These are phyloP conservation scores for Drosophila peninsularis DNA, from an alignment of 2,888 invertebrate genomes.

Conservation along the genomic window DNA sequence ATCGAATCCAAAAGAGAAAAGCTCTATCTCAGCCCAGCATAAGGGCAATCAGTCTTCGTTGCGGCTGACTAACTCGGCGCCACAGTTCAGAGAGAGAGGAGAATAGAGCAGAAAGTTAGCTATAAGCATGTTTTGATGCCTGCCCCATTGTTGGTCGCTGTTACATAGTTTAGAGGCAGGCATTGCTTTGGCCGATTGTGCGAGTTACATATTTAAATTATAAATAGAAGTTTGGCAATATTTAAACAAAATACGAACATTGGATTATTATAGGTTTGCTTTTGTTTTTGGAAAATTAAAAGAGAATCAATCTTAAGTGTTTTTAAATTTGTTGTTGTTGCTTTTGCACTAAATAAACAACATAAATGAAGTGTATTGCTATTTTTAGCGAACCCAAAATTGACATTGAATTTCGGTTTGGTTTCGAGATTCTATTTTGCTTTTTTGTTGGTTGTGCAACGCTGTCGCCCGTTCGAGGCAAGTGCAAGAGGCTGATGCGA, in stretches of 20 bases:
- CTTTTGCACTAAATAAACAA: conserved; percentile 64
- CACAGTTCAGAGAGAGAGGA: conserved; percentile 26
- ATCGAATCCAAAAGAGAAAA: too few relatives aligned
- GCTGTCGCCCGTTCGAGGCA: conserved; percentile 39
- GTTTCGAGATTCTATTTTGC: conserved; percentile 22
- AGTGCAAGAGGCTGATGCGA: conserved; percentile 55
- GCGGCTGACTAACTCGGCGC: not conserved
- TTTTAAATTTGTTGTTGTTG: conserved; percentile 23
- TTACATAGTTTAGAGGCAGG: conserved; percentile 51
- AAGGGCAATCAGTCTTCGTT: conserved; percentile 47
- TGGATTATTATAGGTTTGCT: conserved; percentile 8
- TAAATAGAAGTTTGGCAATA: conserved; percentile 53
- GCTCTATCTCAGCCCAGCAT: too few relatives aligned
- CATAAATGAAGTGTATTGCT: conserved; percentile 65
- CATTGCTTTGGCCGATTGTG: conserved; percentile 21
- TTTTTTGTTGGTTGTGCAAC: conserved; percentile 63
- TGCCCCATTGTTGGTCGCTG: conserved; percentile 19
- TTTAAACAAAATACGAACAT: conserved; percentile 28
- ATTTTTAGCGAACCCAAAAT: conserved; percentile 67
- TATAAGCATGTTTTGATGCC: conserved; percentile 40
- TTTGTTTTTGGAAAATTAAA: conserved; percentile 26
- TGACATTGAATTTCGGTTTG: conserved; percentile 70
- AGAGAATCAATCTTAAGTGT: conserved; percentile 31
- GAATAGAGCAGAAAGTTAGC: conserved; percentile 21
- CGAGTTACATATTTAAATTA: conserved; percentile 37